Base-by-base conservation (phyloP, 2,888 invertebrate genomes). In the Chymomyza caudatula region DNA sequence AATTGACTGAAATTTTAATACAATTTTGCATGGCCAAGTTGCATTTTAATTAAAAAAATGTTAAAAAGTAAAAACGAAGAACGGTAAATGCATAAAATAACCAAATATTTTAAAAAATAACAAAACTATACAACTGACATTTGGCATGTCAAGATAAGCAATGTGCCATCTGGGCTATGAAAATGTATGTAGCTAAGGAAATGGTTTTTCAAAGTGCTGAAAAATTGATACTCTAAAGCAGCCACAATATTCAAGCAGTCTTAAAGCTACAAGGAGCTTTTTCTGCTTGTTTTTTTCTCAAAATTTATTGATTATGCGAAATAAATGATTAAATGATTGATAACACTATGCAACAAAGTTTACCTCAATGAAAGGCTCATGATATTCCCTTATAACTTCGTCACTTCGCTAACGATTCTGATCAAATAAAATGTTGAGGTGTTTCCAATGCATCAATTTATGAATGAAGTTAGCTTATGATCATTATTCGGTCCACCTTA, bases 1-100 rank as follows among this genome's bases (percentile, higher is more conserved):
- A 82, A 79, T 76, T 63, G 60, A 71, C 43, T 72, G 62, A 73
- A 71, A 78, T 78, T 80, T 76, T 69, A 73, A 78, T 75, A 65
- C 81, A 70, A 70, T 77, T 78, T 73, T 63, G 57, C 22, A 59
- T 63, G 55, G 29, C 60, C 72, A 52, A 74, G 58, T 55, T 58
- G 52, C 51, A 13, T 65, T 80, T 69, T 69, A 74, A 80, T 83
- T 80, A 74, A 76, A 78, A 83, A 47, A 65, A 37, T 37, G 44
- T 44, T 54, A 37, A 29, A 54, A 52, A 22, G 8, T 25, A 19
- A 13, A 6, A 52, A 22, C 20, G 23, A 17, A 52, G 60, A 67
- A 63, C 25, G 37, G 20, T 15, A 6, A 25, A 56, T 15, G 55
- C 15, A 44, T 8, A 51, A 6, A 44, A 63, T 25, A 37, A 8